Base-by-base conservation (phyloP, 2,113 vertebrate species). In the Regulus satrapa region DNA sequence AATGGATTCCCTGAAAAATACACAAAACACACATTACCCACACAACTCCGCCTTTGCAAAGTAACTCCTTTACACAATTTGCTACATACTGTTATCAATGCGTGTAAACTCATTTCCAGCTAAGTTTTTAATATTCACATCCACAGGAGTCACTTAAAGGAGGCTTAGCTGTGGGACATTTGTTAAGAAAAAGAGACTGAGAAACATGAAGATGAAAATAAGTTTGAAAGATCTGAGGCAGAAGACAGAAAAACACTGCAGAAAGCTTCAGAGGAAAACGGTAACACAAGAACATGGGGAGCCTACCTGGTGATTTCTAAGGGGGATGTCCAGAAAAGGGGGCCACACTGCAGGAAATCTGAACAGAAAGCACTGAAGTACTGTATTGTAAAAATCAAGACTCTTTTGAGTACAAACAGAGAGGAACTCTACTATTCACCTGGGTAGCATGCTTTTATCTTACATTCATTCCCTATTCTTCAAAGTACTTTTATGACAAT, bases 221-320 rank as follows among this genome's bases (percentile, higher is more conserved):
- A 77, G 59, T 63, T 85, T 26, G 40, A 24, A 88, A 74, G 74
- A 55, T 85, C 46, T 48, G 75, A 95, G 71, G 67, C 31, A 79
- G 63, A 83, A 85, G 58, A 85, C 34, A 96, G 67, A 48, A 88
- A 76, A 92, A 72, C 52, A 23, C 45, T 61, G 61, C 77, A 91
- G 80, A 90, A 83, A 95, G 54, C 41, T 89, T 68, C 80, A 91
- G 81, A 82, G 41, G 54, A 73, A 79, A 90, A 80, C 55, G 54
- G 69, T 21, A 51, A 93, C 56, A 85, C 34, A 34, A 46, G 71
- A 69, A 76, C 18, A 79, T 0, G 81, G 55, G 78, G 41, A 89
- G 61, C 56, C 68, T 14, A 74, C 3, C 2, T 63, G 67, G 78
- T 20, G 51, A 80, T 55, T 54, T 41, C 34, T 23, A 38, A 54